phyloP scores from a whole-genome alignment of 2,797 vertebrate species.

The Lepilemur ruficaudatus region DNA sequence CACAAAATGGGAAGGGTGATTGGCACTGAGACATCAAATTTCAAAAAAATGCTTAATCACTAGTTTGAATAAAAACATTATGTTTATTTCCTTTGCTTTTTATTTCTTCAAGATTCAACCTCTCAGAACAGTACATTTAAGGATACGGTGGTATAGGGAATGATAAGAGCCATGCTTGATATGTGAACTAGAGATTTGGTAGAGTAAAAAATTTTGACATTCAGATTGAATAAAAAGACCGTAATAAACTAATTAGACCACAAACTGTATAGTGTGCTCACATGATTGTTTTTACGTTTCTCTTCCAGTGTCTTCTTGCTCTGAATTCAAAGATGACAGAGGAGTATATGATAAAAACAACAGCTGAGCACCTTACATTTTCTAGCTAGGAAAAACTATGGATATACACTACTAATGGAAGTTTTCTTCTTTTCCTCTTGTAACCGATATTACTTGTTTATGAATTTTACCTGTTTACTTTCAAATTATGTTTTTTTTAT shows the following conservation, averaged over 20 bases:
- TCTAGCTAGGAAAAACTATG: neutral
- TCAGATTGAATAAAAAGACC: neutral
- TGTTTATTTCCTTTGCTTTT: neutral
- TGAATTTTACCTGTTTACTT: neutral
- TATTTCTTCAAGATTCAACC: neutral
- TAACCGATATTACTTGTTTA: neutral
- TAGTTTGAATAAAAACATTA: neutral
- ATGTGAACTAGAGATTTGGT: neutral
- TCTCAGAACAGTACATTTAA: neutral
- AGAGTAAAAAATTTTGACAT: neutral
- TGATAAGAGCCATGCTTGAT: neutral
- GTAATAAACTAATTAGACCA: neutral
- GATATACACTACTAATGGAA: neutral
- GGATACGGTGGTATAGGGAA: neutral
- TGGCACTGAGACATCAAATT: neutral
- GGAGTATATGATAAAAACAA: neutral
- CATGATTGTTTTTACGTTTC: neutral
- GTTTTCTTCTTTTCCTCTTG: neutral
- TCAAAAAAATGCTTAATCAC: neutral
- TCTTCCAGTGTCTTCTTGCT: neutral
- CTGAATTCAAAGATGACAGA: neutral
- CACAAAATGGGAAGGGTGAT: neutral
- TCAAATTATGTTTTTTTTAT: neutral
- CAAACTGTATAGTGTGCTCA: neutral
- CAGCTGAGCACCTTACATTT: neutral